Evolutionary conservation across 37 sponge, comb jelly and placozoan genomes (phyloP), one percentile per base, ranked within the genome.

Genomic region (Oopsacas minuta): DNA sequence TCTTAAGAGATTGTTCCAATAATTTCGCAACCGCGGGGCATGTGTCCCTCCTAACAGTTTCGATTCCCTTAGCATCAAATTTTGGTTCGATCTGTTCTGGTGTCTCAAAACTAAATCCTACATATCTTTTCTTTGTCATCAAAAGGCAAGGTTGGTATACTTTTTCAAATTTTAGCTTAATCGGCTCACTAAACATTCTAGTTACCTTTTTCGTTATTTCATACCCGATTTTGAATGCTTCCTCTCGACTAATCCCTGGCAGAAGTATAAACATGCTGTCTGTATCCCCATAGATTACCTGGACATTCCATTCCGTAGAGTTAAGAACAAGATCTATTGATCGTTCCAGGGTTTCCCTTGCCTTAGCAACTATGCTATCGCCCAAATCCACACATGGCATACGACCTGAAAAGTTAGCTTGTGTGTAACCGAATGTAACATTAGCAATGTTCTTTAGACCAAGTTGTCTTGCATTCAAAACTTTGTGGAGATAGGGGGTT

Each of bases 361-460:
- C 98, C 39, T 97, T 97, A 34, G 87, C 52, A 0, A 97, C 94
- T 82, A 97, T 94, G 52, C 94, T 94, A 84, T 97, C 98, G 20
- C 88, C 38, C 75, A 93, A 88, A 83, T 97, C 97, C 12, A 97
- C 90, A 86, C 98, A 97, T 0, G 98, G 98, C 98, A 97, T 97
- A 42, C 98, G 83, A 22, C 98, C 98, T 23, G 98, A 97, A 82
- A 89, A 94, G 83, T 88, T 94, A 23, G 98, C 98, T 37, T 86
- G 90, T n/a, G 98, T 97, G 86, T 97, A 97, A 15, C 98, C 98
- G 84, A 89, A 97, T 1, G 98, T 97, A 0, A 94, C 94, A 92
- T 97, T 97, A 39, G 94, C 92, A 20, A 97, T 94, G 37, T 93
- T 85, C 81, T 97, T 97, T 37, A 97, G 52, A 37, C 93, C 97